phyloP scores from a whole-genome alignment of 2,888 invertebrate species.

The Caenorhabditis drosophilae region DNA sequence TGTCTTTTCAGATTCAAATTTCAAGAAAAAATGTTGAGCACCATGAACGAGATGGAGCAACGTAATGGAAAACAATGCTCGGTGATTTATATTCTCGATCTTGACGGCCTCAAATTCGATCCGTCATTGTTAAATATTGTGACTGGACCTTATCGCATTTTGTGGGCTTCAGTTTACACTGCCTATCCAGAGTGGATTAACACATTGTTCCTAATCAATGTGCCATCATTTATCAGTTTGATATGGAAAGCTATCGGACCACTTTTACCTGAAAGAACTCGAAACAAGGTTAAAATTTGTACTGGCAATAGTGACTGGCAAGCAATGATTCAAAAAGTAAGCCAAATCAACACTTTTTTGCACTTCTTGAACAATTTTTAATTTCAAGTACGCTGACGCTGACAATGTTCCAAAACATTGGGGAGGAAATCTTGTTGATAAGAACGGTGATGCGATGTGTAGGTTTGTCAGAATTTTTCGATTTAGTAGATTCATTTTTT shows the following conservation, averaged over 20 bases:
- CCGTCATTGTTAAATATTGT: constrained; percentile 53
- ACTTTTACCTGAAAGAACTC: constrained; percentile 58
- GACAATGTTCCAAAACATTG: constrained; percentile 57
- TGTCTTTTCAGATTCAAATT: too few relatives aligned
- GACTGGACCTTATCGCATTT: constrained; percentile 60
- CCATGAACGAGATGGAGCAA: constrained; percentile 56
- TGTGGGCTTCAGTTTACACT: constrained; percentile 59
- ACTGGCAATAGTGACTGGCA: constrained; percentile 49
- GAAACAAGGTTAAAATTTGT: constrained; percentile 54
- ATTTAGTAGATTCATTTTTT: background rate
- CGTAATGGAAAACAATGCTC: constrained; percentile 45
- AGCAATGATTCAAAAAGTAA: constrained; percentile 37
- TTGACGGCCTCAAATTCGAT: constrained; percentile 60
- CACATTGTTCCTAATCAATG: constrained; percentile 55
- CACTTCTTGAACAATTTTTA: background rate
- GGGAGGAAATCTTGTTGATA: constrained; percentile 56
- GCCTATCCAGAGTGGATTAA: constrained; percentile 63
- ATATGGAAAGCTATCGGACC: constrained; percentile 60
- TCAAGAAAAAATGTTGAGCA: constrained; percentile 52
- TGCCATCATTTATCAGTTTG: constrained; percentile 55
- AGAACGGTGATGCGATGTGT: constrained; percentile 53
- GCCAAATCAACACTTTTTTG: background rate
- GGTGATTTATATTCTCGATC: constrained; percentile 57
- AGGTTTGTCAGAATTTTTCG: constrained; percentile 6
- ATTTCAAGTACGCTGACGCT: constrained; percentile 2